Base-by-base conservation (phyloP, 2,888 invertebrate genomes). In the Drosophila colorata region DNA sequence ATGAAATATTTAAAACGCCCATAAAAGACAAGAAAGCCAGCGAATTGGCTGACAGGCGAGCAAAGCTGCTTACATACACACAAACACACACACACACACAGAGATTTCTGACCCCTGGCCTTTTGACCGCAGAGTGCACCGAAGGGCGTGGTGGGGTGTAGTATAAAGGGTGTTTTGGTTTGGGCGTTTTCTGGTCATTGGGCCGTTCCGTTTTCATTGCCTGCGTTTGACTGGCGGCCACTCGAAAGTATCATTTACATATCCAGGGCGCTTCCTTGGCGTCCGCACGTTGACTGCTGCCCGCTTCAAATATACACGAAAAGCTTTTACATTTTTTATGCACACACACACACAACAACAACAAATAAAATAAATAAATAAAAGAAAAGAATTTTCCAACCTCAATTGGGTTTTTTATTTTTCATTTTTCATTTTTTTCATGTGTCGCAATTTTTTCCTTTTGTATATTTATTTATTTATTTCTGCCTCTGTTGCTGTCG, bases 241-340 rank as follows among this genome's bases (percentile, higher is more conserved):
- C 88, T 88, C 78, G 78, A 84, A 83, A 88, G 88, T 87, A 88
- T 88, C 87, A 84, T 84, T 84, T 84, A 84, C 88, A 84, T 84
- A 80, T 87, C 72, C 78, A 64, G 61, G 60, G 44, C 81, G 78
- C 66, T 74, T 70, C 66, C 79, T 76, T 76, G 69, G 47, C 51
- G 40, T 43, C 46, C 55, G 59, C 63, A 3, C 40, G 5, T n/a
- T 18, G 25, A 16, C n/a, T 18, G 13, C n/a, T 0, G 6, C 20
- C 23, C 53, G 69, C 52, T 57, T 68, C 52, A 74, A 72, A 78
- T 55, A 68, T 74, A 67, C 56, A 80, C 49, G 59, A 83, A 53
- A 74, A 69, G 73, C 73, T 76, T 85, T 79, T 83, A 79, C 67
- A 74, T 87, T 76, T 85, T 85, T 80, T 67, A 69, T 80, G 55